Evolutionary conservation across 2,888 invertebrate species (phyloP), one percentile per base, ranked within the genome.

Genomic region (Rhabditophanes sp.): DNA sequence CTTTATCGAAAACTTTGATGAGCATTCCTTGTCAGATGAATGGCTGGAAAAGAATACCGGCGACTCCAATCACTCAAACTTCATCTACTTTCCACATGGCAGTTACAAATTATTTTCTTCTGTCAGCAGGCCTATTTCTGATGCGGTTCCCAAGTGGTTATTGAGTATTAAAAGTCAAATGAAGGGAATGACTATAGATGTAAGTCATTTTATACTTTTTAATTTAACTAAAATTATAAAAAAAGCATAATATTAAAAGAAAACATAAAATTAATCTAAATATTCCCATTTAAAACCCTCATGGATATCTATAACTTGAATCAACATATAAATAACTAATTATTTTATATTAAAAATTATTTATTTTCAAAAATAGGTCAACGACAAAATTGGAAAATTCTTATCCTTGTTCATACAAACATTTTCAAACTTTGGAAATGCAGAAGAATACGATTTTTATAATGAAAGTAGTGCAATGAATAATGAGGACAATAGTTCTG

Each of bases 121-220:
- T 22, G 59, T 52, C 9, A 41, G 21, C 7, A 30, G 41, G 17
- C 40, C 48, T 2, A n/a, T 11, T 11, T 39, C 25, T 15, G 25
- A 39, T 7, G 36, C 35, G 1, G 44, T 48, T 9, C 90, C 93
- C 3, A 90, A 93, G 66, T 96, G 93, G 93, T 77, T 90, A 60
- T 72, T 96, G 37, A 90, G 90, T 68, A 87, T 96, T 1, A 80
- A 84, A 46, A 93, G 93, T 87, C 82, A 90, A 70, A 96, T 96
- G 96, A 84, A 90, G 67, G 96, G 96, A 25, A 57, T 64, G 40
- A 42, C 48, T 14, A 50, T 64, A 20, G 63, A 64, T 37, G 33
- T 62, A 31, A 58, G 57, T 28, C 34, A 41, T 19, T n/a, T n/a
- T n/a, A n/a, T n/a, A n/a, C n/a, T n/a, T n/a, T n/a, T n/a, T n/a